A percentile compares a stretch with the other conserved stretches of the same genome.
Conservation (phyloP, 2,888 invertebrate species). For the Pocota personata region DNA sequence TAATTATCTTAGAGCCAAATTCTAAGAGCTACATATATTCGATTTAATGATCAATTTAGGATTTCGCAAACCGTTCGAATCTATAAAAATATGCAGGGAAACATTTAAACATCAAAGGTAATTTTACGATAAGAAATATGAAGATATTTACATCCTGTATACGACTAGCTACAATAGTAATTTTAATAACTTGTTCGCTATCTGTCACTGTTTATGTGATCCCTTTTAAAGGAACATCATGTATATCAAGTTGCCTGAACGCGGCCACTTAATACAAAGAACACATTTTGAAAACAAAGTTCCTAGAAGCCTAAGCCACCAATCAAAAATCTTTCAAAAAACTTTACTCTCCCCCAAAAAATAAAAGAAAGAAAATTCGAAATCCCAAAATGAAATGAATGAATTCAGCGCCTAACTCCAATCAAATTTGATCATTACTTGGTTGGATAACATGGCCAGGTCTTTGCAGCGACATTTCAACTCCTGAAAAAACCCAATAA, state of each 20-base stretch:
- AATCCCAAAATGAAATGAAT: background rate
- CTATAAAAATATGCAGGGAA: no score
- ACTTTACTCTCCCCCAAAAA: background rate
- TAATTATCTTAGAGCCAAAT: no score
- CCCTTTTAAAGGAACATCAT: no score
- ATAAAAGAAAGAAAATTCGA: background rate
- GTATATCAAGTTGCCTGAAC: background rate
- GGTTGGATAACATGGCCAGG: constrained; percentile 49
- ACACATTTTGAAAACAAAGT: background rate
- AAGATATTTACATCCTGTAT: no score
- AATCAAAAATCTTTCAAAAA: background rate
- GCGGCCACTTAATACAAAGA: background rate
- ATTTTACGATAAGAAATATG: no score
- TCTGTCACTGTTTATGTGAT: no score
- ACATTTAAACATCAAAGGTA: no score
- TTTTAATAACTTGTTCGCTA: no score
- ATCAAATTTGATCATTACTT: constrained; percentile 35
- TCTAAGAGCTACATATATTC: no score
- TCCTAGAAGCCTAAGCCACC: background rate
- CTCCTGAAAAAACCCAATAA: constrained; percentile 44
- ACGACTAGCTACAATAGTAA: no score
- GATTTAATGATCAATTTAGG: no score
- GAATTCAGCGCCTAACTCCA: background rate
- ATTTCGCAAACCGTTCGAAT: no score
- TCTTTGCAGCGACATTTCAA: constrained; percentile 44